phyloP scores from a whole-genome alignment of 2,888 invertebrate genomes.

The Bimastos eiseni region DNA sequence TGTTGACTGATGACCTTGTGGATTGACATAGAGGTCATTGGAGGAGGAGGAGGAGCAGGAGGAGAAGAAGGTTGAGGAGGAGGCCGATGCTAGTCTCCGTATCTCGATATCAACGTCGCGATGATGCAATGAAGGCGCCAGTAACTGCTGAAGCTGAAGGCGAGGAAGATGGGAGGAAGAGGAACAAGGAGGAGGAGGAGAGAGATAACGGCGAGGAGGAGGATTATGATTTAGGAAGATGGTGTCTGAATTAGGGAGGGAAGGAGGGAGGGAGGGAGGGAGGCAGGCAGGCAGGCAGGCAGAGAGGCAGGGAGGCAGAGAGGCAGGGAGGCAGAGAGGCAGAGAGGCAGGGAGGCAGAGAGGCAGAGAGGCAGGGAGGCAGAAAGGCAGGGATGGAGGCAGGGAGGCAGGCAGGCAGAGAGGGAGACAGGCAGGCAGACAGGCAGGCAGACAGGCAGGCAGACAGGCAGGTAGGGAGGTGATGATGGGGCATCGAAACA shows the following conservation, averaged over 20 bases:
- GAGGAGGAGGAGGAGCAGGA: background rate
- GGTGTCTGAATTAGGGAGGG: background rate
- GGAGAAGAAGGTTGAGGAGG: background rate
- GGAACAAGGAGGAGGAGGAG: background rate
- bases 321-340: too few species aligned
- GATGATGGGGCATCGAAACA: too few species aligned
- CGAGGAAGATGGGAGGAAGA: background rate
- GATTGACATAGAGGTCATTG: background rate
- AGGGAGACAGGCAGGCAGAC: too few species aligned
- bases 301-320: too few species aligned
- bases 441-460: too few species aligned
- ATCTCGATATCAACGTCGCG: too few species aligned
- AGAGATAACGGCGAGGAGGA: background rate
- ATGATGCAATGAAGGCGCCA: too few species aligned
- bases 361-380: background rate
- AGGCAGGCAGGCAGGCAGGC: too few species aligned
- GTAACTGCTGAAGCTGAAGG: too few species aligned
- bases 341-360: too few species aligned
- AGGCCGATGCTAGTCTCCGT: too few species aligned
- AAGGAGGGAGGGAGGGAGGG: background rate
- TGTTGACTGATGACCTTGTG: background rate
- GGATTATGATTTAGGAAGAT: background rate
- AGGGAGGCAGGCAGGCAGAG: too few species aligned
- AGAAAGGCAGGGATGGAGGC: background rate
- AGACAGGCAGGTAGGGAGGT: background rate